Base-by-base conservation (phyloP, 2,113 vertebrate genomes). In the Cephalophus harveyi region DNA sequence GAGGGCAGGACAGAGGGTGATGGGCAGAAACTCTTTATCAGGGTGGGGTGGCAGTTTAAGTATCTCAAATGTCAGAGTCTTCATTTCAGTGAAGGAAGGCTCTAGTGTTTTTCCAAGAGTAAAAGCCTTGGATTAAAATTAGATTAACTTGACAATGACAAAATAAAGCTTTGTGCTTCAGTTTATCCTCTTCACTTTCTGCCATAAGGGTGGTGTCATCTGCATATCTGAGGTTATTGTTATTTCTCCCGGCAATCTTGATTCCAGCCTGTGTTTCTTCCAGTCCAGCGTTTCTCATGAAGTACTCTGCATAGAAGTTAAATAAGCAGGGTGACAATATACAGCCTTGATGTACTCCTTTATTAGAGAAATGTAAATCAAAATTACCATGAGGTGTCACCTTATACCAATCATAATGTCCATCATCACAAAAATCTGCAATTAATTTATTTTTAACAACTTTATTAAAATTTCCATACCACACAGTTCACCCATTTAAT, bases 401-500 rank as follows among this genome's bases (percentile, higher is more conserved):
- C 36, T 43, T 12, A 74, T 12, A 27, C 36, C 21, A 43, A 27
- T 27, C 71, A 43, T 43, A 43, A 43, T 43, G 71, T 27, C 40
- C 23, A 0, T 27, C 7, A 15, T 43, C n/a, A 40, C 19, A 74
- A 76, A 76, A 76, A 27, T 25, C 40, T 57, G 6, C 17, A 40
- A 52, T 89, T 89, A 85, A 79, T 84, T 87, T 62, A 25, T 33
- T 57, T 64, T 62, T 62, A 55, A 54, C 10, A 64, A 54, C 21
- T 90, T 88, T 88, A 36, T 81, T 52, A 46, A 93, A 78, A 50
- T 52, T 90, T 36, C 67, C 46, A 48, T 71, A 59, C 36, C 30
- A 40, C 14, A 19, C 59, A 78, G 10, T 62, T 46, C 28, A 46
- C 25, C 62, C 5, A 79, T 52, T 81, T 81, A 81, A 33, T 54